Evolutionary conservation across 2,797 vertebrate species (phyloP), one percentile per base, ranked within the genome.

Genomic region (Rhynchotus rufescens): DNA sequence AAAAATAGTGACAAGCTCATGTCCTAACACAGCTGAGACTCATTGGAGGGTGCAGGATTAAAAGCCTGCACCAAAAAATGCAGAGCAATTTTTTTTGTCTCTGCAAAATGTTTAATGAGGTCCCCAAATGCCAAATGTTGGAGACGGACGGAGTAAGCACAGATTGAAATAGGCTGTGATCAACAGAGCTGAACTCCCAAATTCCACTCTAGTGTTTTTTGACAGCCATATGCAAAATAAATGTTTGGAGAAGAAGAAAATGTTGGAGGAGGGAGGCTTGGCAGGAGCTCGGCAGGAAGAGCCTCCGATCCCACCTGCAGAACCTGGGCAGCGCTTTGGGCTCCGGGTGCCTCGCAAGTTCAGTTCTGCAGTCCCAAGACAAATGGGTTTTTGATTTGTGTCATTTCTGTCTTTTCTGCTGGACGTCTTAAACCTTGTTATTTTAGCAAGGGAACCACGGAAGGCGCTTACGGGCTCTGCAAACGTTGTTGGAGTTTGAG

Each of bases 61-160:
- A 64, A 67, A 88, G 6, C n/a, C 23, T 4, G 9, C 36, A 36
- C 36, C 36, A 36, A 36, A 36, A 36, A 25, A 38, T 76, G 64
- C n/a, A 80, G 69, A 93, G 45, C 78, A 82, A 8, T 65, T 74
- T 73, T 74, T 73, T 60, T 73, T 60, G 17, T 76, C 15, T 51
- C 40, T 49, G 57, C 51, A 74, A 10, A 80, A 61, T 52, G 66
- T 66, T 64, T 23, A 6, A 1, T 25, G 38, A 42, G 15, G 20
- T 68, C 87, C 56, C 51, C 23, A n/a, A 72, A 42, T 75, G 80
- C 74, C 28, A 13, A 66, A 54, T n/a, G 45, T 9, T 86, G 76
- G 61, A 95, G 81, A 25, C 52, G 56, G 81, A 94, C 47, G 56
- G 81, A 94, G 82, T 89, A 72, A 85, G 56, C 87, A 66, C 23